phyloP scores from a whole-genome alignment of 1,140 invertebrate genomes.

The Oppia nitens region DNA sequence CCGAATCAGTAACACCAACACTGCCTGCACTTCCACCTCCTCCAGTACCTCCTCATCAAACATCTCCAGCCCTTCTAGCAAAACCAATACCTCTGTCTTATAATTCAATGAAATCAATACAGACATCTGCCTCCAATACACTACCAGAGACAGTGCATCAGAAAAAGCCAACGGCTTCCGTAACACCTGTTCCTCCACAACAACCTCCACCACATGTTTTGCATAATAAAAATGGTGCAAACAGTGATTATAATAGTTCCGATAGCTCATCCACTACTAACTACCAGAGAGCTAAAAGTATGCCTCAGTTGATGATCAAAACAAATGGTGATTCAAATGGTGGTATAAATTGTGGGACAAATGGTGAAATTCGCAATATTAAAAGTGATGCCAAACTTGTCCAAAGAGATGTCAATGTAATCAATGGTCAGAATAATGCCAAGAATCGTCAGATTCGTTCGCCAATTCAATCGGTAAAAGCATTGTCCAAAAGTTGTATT shows the following conservation, averaged over 20 bases:
- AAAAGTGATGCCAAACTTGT: not conserved
- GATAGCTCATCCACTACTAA: not conserved
- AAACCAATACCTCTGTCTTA: not conserved
- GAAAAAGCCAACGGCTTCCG: not conserved
- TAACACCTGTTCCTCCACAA: constrained; percentile 13
- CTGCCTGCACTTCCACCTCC: not conserved
- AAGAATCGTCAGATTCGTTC: not conserved
- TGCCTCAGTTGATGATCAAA: constrained; percentile 4
- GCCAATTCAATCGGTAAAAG: constrained; percentile 4
- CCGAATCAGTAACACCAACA: not conserved
- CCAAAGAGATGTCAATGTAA: not conserved
- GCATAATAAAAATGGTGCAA: not conserved
- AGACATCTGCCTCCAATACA: not conserved
- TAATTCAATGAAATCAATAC: not conserved
- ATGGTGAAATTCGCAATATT: not conserved
- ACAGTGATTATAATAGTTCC: not conserved
- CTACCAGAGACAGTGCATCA: not conserved
- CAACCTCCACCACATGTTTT: not conserved
- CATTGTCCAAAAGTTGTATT: constrained; percentile 8
- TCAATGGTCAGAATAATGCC: not conserved
- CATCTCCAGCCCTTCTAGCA: not conserved
- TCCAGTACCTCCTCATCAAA: not conserved
- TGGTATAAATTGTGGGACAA: too few species aligned
- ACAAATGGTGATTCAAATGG: not conserved
- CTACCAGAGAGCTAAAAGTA: constrained; percentile 5